These are phyloP conservation scores for Colinus virginianus DNA, from an alignment of 2,113 vertebrate genomes.

Conservation along the genomic window DNA sequence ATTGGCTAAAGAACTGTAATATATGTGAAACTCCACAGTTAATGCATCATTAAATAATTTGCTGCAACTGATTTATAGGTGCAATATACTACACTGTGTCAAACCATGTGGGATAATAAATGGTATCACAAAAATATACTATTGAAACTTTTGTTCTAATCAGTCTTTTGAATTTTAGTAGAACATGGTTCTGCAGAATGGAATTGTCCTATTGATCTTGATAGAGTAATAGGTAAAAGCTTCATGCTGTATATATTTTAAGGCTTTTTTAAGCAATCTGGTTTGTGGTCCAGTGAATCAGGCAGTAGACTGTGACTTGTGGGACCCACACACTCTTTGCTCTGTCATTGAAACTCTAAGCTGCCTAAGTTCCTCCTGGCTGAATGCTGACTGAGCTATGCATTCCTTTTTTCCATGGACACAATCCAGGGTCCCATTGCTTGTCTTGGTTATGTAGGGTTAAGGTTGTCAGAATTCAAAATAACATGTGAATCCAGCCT, in stretches of 20 bases:
- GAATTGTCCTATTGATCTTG: constrained; percentile 30
- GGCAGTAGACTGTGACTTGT: background rate
- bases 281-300: constrained; percentile 4
- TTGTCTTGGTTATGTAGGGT: background rate
- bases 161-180: constrained; percentile 64
- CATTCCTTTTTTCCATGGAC: background rate
- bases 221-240: constrained; percentile 6
- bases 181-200: constrained; percentile 17
- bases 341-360: constrained; percentile 29
- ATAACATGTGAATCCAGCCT: background rate
- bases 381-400: background rate
- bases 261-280: background rate
- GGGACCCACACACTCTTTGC: background rate
- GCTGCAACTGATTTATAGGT: constrained; percentile 73
- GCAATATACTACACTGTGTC: constrained; percentile 70
- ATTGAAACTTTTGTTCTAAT: constrained; percentile 69
- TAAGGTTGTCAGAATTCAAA: background rate
- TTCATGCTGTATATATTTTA: constrained; percentile 41
- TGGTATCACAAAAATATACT: constrained; percentile 68
- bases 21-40: constrained; percentile 73
- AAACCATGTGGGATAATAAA: constrained; percentile 68
- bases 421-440: background rate
- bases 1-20: constrained; percentile 70
- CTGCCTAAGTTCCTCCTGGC: background rate
- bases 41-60: constrained; percentile 81